A percentile compares a stretch with the other conserved stretches of the same genome.
Evolutionary conservation across 2,888 invertebrate species (phyloP).

Genomic region (Lasioglossum calceatum): DNA sequence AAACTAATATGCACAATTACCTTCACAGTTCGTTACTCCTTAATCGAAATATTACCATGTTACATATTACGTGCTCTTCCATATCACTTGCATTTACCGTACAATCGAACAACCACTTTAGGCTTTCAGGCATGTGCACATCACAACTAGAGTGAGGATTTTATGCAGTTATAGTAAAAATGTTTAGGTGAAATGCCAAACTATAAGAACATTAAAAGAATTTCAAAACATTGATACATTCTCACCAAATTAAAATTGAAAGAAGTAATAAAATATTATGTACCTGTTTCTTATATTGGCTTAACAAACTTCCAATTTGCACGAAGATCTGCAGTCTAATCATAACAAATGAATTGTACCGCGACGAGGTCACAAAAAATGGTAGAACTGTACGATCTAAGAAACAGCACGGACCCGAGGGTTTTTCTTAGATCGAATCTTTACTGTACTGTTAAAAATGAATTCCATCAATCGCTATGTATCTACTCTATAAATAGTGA

Average conservation of each 20-base stretch:
- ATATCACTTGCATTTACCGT: constrained; percentile 19
- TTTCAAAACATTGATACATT: not conserved
- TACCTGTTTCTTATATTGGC: not conserved
- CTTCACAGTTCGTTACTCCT: constrained; percentile 2
- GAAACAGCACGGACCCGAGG: no score
- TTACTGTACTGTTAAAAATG: no score
- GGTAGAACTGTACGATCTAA: no score
- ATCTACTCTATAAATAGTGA: no score
- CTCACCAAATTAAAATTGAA: not conserved
- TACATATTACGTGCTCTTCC: not conserved
- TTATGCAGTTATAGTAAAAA: not conserved
- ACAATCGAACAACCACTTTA: constrained; percentile 6
- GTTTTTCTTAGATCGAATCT: no score
- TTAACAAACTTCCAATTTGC: not conserved
- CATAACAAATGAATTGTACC: not conserved
- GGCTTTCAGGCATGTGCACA: constrained; percentile 1
- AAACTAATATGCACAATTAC: not conserved
- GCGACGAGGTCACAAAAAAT: no score
- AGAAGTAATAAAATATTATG: not conserved
- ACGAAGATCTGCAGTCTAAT: not conserved
- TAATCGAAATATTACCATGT: constrained; percentile 6
- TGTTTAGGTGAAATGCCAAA: not conserved
- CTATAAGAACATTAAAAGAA: not conserved
- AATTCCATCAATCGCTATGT: no score
- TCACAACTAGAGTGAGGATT: not conserved